Evolutionary conservation across 2,797 vertebrate genomes (phyloP).

Genomic region (Sebastes matsubarae): DNA sequence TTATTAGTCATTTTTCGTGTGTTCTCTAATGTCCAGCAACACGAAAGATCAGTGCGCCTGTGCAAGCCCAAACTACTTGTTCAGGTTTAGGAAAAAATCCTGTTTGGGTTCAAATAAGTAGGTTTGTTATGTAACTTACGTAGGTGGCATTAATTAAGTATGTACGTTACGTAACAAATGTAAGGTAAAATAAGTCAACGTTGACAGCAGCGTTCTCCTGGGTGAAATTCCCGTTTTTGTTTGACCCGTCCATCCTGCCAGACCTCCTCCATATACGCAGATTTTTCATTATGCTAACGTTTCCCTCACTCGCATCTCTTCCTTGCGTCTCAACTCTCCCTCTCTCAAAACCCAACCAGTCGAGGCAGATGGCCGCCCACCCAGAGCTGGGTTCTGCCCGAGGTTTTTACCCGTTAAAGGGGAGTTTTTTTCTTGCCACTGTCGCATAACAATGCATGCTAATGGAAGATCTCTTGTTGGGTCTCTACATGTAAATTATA

Average conservation of each 20-base stretch:
- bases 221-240: not conserved
- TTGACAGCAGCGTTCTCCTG: not conserved
- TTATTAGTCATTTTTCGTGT: not conserved
- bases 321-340: too few species aligned
- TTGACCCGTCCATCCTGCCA: not conserved
- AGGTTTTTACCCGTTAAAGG: too few species aligned
- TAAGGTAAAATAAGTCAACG: not conserved
- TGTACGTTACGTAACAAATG: not conserved
- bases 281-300: too few species aligned
- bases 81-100: not conserved
- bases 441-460: too few species aligned
- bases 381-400: too few species aligned
- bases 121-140: not conserved
- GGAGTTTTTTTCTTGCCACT: too few species aligned
- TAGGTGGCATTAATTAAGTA: not conserved
- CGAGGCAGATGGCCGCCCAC: too few species aligned
- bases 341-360: too few species aligned
- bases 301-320: not conserved
- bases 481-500: too few species aligned
- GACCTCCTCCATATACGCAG: too few species aligned
- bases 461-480: too few species aligned
- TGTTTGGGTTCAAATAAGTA: not conserved
- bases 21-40: not conserved
- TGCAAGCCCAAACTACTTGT: not conserved
- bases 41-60: not conserved